These are phyloP conservation scores for Priocnemis perturbator DNA, from an alignment of 2,888 invertebrate genomes.

Conservation along the genomic window DNA sequence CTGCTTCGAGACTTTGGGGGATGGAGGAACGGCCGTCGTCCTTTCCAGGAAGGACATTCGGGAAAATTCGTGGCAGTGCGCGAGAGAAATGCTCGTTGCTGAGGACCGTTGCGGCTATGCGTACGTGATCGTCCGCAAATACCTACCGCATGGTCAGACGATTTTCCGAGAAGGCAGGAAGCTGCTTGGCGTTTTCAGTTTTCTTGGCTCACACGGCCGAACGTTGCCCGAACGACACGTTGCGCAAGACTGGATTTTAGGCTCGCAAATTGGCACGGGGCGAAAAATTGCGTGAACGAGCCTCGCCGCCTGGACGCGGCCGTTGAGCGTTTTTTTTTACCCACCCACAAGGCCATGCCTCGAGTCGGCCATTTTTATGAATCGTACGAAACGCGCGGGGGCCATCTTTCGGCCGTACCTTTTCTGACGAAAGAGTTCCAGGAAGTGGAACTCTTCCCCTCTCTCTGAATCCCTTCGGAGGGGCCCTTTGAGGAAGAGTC, in stretches of 20 bases:
- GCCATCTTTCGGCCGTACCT: too few species aligned
- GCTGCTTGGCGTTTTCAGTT: conserved; percentile 54
- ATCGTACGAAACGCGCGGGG: too few species aligned
- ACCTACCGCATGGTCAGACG: conserved; percentile 53
- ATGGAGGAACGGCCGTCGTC: not conserved
- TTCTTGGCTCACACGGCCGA: conserved; percentile 58
- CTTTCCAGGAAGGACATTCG: conserved; percentile 21
- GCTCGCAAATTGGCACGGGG: not conserved
- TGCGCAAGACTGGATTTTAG: conserved; percentile 30
- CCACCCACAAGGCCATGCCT: not conserved
- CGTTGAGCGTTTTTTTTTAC: too few species aligned
- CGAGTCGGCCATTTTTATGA: not conserved
- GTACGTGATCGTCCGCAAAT: conserved; percentile 42
- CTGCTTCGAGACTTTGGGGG: not conserved
- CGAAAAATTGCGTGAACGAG: conserved; percentile 23
- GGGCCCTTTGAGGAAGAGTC: conserved; percentile 8
- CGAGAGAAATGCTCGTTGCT: conserved; percentile 6
- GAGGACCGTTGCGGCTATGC: conserved; percentile 1
- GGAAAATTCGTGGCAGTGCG: conserved; percentile 13
- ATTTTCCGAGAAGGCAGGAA: conserved; percentile 65
- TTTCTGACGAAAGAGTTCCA: not conserved
- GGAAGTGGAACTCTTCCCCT: not conserved
- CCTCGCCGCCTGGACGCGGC: too few species aligned
- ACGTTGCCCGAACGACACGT: conserved; percentile 36
- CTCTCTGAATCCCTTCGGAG: not conserved